Evolutionary conservation across 2,113 vertebrate species (phyloP).

Genomic region (Cromileptes altivelis): DNA sequence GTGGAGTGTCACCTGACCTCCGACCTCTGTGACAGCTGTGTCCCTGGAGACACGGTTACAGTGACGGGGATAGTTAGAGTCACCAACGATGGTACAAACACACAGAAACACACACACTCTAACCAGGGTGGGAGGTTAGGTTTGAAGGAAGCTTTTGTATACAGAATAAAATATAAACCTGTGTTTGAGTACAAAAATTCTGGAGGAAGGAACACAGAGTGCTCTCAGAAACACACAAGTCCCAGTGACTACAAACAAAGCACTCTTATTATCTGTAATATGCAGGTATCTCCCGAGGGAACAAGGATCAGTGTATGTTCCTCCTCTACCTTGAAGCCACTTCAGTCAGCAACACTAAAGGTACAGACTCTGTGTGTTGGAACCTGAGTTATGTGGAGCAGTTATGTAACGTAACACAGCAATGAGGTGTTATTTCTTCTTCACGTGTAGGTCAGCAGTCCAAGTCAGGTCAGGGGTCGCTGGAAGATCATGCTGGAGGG

Average conservation of each 20-base stretch:
- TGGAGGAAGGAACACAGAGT: background rate
- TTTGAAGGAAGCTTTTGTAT: background rate
- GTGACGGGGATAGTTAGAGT: constrained; percentile 93
- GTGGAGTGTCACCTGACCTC: constrained; percentile 95
- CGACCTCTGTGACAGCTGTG: constrained; percentile 96
- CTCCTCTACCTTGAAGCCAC: constrained; percentile 95
- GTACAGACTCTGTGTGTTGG: constrained; percentile 54
- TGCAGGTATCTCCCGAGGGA: constrained; percentile 89
- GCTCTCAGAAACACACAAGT: background rate
- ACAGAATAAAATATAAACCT: background rate
- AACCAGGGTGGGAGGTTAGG: background rate
- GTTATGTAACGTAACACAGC: background rate
- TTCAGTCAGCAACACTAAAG: constrained; percentile 96
- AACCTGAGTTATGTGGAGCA: background rate
- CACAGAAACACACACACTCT: background rate
- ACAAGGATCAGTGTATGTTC: constrained; percentile 98
- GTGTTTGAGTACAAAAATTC: background rate
- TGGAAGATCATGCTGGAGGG: constrained; percentile 81
- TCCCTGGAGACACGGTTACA: constrained; percentile 95
- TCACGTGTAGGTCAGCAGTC: constrained; percentile 64
- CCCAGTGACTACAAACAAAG: background rate
- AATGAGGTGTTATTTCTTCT: background rate
- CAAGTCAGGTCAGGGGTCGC: constrained; percentile 80
- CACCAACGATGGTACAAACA: constrained; percentile 89
- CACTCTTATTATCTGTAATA: constrained; percentile 23